Conservation (phyloP, 1,140 invertebrate genomes). For the Drosophila arawakana region DNA sequence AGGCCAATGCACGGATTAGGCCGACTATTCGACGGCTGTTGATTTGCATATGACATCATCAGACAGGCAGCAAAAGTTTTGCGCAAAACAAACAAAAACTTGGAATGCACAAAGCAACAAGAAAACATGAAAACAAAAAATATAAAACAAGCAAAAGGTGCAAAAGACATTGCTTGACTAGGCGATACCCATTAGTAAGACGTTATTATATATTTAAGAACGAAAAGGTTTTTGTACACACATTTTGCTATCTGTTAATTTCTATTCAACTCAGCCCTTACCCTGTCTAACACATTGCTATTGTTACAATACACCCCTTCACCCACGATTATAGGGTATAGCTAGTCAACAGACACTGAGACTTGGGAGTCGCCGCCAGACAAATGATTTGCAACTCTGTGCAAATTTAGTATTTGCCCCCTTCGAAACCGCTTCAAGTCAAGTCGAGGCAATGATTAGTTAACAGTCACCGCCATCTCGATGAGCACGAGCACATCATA, state of each 20-base stretch:
- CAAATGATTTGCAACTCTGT: conserved; percentile 81
- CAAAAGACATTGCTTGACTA: conserved; percentile 1
- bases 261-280: too few species aligned
- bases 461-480: conserved; percentile 48
- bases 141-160: conserved; percentile 9
- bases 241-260: too few species aligned
- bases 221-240: too few species aligned
- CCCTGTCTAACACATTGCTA: too few species aligned
- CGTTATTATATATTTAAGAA: too few species aligned
- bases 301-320: neutral
- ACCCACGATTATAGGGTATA: neutral
- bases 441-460: conserved; percentile 64
- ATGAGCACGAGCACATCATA: conserved; percentile 60
- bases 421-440: neutral
- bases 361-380: conserved; percentile 49
- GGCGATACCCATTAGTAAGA: neutral
- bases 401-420: conserved; percentile 69
- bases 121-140: conserved; percentile 1
- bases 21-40: conserved; percentile 5
- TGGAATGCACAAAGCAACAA: conserved; percentile 57
- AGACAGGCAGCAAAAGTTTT: conserved; percentile 56
- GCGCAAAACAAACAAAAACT: conserved; percentile 60
- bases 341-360: conserved; percentile 42
- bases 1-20: conserved; percentile 34
- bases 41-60: conserved; percentile 80